phyloP scores from a whole-genome alignment of 2,113 vertebrate genomes.

The Dascyllus trimaculatus region DNA sequence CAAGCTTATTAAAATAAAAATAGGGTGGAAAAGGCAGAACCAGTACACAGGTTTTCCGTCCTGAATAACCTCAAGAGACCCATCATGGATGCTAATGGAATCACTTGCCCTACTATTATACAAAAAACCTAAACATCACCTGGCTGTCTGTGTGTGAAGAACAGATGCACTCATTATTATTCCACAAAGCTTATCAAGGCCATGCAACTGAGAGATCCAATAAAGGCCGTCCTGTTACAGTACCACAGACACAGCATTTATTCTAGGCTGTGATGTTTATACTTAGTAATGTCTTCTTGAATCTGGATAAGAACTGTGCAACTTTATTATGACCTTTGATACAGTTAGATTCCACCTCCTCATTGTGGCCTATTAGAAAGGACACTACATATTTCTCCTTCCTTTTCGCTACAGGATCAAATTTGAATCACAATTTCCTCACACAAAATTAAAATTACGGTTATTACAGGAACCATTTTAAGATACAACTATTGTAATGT shows the following conservation, averaged over 20 bases:
- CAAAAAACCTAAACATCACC: slow-evolving; percentile 77
- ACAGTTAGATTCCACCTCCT: slow-evolving; percentile 15
- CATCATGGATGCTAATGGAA: slow-evolving; percentile 80
- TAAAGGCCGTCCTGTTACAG: slow-evolving; percentile 47
- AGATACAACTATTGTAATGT: not conserved
- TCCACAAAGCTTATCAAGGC: slow-evolving; percentile 71
- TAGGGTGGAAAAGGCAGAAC: slow-evolving; percentile 36
- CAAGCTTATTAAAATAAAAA: slow-evolving; percentile 46
- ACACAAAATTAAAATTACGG: not conserved
- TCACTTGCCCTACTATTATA: slow-evolving; percentile 73
- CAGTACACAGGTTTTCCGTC: slow-evolving; percentile 64
- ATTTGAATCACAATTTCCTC: not conserved
- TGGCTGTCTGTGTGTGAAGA: slow-evolving; percentile 65
- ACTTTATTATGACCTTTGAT: slow-evolving; percentile 40
- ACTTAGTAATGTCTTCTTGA: slow-evolving; percentile 28
- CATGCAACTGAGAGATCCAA: slow-evolving; percentile 58
- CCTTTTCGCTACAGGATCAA: not conserved
- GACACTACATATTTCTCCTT: not conserved
- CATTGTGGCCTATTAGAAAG: not conserved
- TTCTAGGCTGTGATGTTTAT: slow-evolving; percentile 24
- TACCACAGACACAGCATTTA: slow-evolving; percentile 40
- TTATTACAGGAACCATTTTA: not conserved
- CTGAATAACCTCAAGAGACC: slow-evolving; percentile 67
- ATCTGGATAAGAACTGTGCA: slow-evolving; percentile 33
- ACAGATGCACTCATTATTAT: slow-evolving; percentile 80